phyloP scores from a whole-genome alignment of 1,140 invertebrate genomes.

The Lethocerus indicus region DNA sequence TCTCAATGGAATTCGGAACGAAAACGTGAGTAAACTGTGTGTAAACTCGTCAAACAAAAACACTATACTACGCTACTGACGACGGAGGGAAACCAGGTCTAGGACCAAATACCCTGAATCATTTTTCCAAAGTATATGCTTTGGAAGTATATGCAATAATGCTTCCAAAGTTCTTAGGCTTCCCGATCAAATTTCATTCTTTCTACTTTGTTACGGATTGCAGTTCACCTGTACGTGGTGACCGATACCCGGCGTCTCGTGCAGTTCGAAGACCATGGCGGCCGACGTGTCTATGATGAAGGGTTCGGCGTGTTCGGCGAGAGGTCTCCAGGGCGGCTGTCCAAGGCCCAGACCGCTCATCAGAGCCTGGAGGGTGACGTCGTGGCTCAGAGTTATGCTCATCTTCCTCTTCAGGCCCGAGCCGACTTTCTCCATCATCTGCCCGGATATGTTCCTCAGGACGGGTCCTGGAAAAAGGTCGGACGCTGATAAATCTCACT shows the following conservation, averaged over 20 bases:
- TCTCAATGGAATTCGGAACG: no score
- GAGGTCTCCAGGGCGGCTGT: no score
- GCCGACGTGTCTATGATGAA: constrained; percentile 11
- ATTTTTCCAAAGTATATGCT: no score
- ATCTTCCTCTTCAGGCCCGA: constrained; percentile 33
- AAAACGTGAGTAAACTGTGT: no score
- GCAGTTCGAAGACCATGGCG: constrained; percentile 11
- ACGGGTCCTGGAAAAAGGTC: constrained; percentile 34
- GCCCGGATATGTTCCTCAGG: constrained; percentile 40
- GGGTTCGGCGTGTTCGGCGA: neutral
- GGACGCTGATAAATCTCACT: no score
- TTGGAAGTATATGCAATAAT: no score
- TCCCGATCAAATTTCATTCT: no score
- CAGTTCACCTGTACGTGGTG: constrained; percentile 4
- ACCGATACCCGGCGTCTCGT: constrained; percentile 4
- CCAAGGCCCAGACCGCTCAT: neutral
- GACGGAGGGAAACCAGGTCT: no score
- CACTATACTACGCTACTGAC: no score
- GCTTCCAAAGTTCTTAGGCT: no score
- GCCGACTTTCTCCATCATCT: constrained; percentile 31
- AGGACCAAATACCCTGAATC: no score
- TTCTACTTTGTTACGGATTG: neutral
- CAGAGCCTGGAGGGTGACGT: constrained; percentile 35
- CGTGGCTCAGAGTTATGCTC: constrained; percentile 61
- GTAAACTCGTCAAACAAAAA: no score